These are phyloP conservation scores for Momotus momota DNA, from an alignment of 2,797 vertebrate genomes.

Conservation along the genomic window DNA sequence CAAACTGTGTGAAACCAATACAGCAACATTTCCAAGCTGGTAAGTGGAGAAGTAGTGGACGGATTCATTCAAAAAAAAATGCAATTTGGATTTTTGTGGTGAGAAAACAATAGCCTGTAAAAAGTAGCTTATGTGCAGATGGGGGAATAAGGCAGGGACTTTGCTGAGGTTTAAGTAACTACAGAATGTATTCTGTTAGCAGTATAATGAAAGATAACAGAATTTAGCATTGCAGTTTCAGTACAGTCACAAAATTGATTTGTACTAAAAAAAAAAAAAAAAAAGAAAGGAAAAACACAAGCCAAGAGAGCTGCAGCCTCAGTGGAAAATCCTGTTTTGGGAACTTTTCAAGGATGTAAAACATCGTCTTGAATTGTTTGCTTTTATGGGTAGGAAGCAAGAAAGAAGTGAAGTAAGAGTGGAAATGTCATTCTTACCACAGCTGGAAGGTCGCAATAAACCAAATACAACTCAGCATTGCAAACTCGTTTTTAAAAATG, in stretches of 20 bases:
- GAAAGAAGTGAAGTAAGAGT: constrained; percentile 12
- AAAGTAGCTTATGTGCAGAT: background rate
- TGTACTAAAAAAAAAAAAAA: background rate
- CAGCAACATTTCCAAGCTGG: constrained; percentile 3
- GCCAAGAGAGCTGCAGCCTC: background rate
- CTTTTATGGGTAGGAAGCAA: constrained; percentile 15
- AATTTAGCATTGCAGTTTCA: background rate
- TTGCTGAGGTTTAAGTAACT: background rate
- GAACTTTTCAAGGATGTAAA: constrained; percentile 33
- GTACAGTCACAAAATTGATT: background rate
- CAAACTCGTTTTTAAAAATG: background rate
- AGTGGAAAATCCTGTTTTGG: constrained; percentile 39
- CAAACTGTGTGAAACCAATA: constrained; percentile 18
- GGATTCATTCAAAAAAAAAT: background rate
- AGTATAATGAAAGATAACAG: background rate
- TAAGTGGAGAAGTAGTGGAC: background rate
- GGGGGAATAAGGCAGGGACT: background rate
- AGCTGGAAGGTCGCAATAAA: background rate
- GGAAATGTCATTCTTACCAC: background rate
- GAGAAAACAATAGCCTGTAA: background rate
- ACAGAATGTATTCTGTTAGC: background rate
- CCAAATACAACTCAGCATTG: background rate
- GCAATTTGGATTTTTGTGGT: background rate
- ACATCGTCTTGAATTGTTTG: background rate
- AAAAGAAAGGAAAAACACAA: background rate